Conservation (phyloP, 1,140 invertebrate species). For the Saccostrea glomerata region DNA sequence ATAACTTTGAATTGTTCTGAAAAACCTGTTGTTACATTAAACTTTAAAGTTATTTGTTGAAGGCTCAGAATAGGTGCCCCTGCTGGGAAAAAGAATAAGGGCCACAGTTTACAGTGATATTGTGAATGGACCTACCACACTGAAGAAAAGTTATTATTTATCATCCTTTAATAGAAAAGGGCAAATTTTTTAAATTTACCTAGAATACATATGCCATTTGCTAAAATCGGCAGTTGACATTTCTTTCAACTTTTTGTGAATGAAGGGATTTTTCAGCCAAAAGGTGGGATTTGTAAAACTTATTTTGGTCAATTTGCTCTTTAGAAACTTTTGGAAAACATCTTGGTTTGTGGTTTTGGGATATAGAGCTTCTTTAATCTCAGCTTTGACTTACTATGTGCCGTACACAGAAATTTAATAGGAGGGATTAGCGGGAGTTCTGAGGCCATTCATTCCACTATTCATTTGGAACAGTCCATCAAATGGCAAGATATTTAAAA, state of each 20-base stretch:
- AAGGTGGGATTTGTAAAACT: conserved; percentile 20
- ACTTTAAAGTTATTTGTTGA: not conserved
- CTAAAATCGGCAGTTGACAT: not conserved
- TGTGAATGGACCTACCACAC: not conserved
- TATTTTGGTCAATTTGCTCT: conserved; percentile 30
- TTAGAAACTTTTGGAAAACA: not conserved
- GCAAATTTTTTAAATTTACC: not conserved
- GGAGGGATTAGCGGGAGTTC: conserved; percentile 12
- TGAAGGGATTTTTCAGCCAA: not conserved
- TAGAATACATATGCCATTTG: not conserved
- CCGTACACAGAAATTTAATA: conserved; percentile 15
- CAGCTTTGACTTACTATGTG: not conserved
- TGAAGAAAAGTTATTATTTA: not conserved
- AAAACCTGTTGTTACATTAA: not conserved
- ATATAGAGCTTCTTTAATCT: not conserved
- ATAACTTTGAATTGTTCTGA: not conserved
- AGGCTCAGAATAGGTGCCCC: not conserved
- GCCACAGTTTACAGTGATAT: not conserved
- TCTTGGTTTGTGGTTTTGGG: conserved; percentile 18
- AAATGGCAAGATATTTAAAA: conserved; percentile 29
- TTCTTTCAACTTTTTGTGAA: not conserved
- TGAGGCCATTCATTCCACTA: conserved; percentile 5
- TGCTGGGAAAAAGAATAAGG: conserved; percentile 18
- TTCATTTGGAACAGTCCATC: conserved; percentile 26
- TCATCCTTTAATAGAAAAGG: not conserved